Percentiles rank a stretch among this genome's conserved stretches.
Evolutionary conservation across 2,113 vertebrate genomes (phyloP).

Genomic region (Macquaria ambigua): DNA sequence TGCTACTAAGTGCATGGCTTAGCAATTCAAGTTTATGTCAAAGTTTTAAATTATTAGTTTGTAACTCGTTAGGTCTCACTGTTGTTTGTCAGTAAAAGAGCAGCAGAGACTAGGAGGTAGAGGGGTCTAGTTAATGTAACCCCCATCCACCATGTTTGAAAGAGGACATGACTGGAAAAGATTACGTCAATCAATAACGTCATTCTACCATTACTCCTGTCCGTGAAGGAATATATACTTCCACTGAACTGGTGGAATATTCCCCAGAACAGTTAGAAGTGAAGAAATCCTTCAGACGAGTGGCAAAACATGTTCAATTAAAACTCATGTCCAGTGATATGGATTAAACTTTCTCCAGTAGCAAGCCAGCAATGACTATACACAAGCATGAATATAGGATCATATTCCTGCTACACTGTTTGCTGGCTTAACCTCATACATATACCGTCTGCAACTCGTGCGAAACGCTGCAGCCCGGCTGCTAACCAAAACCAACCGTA

Average conservation of each 20-base stretch:
- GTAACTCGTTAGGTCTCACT: neutral
- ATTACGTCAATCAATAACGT: neutral
- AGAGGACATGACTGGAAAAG: neutral
- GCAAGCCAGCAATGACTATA: neutral
- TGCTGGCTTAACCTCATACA: neutral
- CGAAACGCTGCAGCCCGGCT: no score
- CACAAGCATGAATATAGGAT: neutral
- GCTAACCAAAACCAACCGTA: no score
- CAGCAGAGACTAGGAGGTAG: neutral
- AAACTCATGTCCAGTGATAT: neutral
- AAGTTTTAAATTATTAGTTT: neutral
- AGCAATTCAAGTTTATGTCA: neutral
- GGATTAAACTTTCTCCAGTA: no score
- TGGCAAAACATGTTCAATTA: neutral
- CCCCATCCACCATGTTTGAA: neutral
- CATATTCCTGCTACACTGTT: neutral
- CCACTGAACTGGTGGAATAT: neutral
- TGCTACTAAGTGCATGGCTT: neutral
- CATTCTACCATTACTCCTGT: neutral
- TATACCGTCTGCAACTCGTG: no score
- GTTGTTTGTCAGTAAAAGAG: neutral
- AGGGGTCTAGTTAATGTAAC: slow-evolving; percentile 22
- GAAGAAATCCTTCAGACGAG: no score
- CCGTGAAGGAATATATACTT: neutral
- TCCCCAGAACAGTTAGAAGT: neutral